Evolutionary conservation across 2,888 invertebrate species (phyloP), one percentile per base, ranked within the genome.

Genomic region (Beris morrisii): DNA sequence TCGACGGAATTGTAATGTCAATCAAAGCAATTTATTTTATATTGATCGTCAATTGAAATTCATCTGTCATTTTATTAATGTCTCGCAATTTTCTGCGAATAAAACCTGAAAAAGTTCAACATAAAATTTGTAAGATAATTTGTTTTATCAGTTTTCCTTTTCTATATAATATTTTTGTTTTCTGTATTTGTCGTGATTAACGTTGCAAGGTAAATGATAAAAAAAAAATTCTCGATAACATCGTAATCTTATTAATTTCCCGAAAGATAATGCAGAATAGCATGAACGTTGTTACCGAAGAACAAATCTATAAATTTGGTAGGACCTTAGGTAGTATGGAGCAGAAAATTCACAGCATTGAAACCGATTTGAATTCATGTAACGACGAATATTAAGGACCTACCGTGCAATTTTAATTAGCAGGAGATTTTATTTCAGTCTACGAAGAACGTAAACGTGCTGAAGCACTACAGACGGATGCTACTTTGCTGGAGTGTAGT

Each of bases 301-400:
- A 67, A 38, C 11, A 15, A 38, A 59, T 59, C 50, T 58, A 58
- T 7, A 65, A 45, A 9, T 53, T 67, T 31, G 56, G 43, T 6
- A 55, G 43, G 11, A 54, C 50, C 12, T 32, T 67, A 5, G 52
- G 46, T 12, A 38, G 38, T 11, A 59, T 67, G 65, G 65, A 67
- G 28, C 31, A 46, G 48, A 67, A 67, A 59, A 57, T 67, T 54
- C 50, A 55, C 22, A 50, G 9, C 22, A 38, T 67, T 15, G 65
- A 65, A 52, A 53, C 46, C 13, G 67, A 65, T 12, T 43, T 67
- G 43, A 55, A 38, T 38, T 46, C 22, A 11, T 32, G 67, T 67
- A 67, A 55, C 50, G 30, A 31, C 28, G 30, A 59, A 46, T 48
- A 48, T n/a, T n/a, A 30, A 46, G 52, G 9, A n/a, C 52, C 22